A percentile compares a stretch with the other conserved stretches of the same genome.
Conservation (phyloP, 2,797 vertebrate species). For the Microcaecilia unicolor region DNA sequence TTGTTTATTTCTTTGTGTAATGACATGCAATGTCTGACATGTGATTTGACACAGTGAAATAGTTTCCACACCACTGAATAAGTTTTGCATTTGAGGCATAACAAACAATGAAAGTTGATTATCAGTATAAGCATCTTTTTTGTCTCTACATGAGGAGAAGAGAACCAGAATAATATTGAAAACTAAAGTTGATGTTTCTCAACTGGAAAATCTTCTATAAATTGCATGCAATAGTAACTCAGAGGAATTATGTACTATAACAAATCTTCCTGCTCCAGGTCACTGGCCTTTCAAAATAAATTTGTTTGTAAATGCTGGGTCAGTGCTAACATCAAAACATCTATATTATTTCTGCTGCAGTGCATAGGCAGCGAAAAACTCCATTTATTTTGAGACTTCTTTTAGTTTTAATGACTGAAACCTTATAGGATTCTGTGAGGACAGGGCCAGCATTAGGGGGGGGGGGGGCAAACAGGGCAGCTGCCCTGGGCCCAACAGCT, state of each 20-base stretch:
- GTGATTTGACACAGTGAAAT: too few species aligned
- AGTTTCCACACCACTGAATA: too few species aligned
- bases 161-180: neutral
- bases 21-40: too few species aligned
- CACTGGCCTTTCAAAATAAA: neutral
- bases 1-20: too few species aligned
- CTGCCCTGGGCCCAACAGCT: too few species aligned
- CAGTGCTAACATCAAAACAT: neutral
- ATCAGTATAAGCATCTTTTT: neutral
- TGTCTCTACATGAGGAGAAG: neutral
- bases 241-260: neutral
- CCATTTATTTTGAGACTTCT: constrained; percentile 4
- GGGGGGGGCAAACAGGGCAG: too few species aligned
- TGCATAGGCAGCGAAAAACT: neutral
- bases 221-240: neutral
- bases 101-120: neutral
- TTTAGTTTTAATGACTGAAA: too few species aligned
- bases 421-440: too few species aligned
- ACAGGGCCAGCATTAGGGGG: too few species aligned
- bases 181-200: neutral
- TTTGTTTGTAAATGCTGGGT: neutral
- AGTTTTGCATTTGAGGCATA: too few species aligned
- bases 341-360: neutral
- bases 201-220: neutral
- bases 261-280: neutral